Evolutionary conservation across 2,113 vertebrate genomes (phyloP), one percentile per base, ranked within the genome.

Genomic region (Hoplias malabaricus): DNA sequence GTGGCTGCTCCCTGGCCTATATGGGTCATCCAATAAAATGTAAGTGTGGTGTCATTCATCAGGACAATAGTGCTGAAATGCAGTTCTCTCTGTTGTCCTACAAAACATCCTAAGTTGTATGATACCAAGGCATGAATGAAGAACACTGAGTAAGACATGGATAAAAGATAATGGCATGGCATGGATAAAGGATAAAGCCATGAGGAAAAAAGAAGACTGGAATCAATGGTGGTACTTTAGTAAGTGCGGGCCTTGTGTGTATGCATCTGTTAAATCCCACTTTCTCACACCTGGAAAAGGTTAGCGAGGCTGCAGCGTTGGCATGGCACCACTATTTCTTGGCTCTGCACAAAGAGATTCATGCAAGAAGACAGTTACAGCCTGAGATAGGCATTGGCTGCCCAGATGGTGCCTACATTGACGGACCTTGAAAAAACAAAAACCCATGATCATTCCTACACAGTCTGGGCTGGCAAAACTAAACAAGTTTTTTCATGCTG

Each of bases 401-500:
- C 72, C n/a, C 77, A 79, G 73, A 76, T 79, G 77, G 77, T 38
- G 61, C 54, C 23, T 59, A 43, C 67, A 50, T 67, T 66, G 62
- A 16, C 23, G 2, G 25, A 75, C 62, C 54, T 82, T n/a, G 38
- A 68, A 80, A 83, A 54, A 83, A 79, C 56, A 66, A 75, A 75
- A 21, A 31, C 73, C 31, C 56, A 21, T 29, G 65, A 79, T 71
- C 59, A 82, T 70, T 48, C 72, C 63, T 62, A 42, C n/a, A 63
- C 43, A 65, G 27, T 8, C 42, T 16, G 25, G n/a, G 10, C 25
- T 25, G 61, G 46, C 48, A 29, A 43, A 14, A 1, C 14, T 9
- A 21, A 67, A 76, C 14, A 67, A 19, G 46, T n/a, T n/a, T n/a
- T n/a, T n/a, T 3, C 21, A 19, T 68, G 36, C 48, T n/a, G 21